Base-by-base conservation (phyloP, 2,888 invertebrate genomes). In the Stomorhina lunata region DNA sequence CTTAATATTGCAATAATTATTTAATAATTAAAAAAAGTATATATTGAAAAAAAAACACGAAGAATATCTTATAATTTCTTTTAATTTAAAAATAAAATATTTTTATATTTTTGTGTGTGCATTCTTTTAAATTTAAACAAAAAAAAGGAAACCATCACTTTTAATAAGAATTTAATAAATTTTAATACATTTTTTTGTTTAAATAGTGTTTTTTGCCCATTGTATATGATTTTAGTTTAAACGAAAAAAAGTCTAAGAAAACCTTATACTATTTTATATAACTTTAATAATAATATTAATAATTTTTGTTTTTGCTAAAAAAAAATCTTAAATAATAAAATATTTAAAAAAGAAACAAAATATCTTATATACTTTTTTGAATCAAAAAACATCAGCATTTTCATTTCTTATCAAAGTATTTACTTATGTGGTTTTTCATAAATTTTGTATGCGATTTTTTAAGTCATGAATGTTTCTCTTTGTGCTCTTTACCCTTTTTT, bases 51-150 rank as follows among this genome's bases (percentile, higher is more conserved):
- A 66, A 27, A 29, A 66, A 17, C 45, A 45, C 20, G 45, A 27
- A 57, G 55, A 57, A 29, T 57, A 78, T 57, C 50, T 48, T 40
- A 15, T 12, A 29, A 43, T 69, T 4, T 20, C n/a, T 40, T 20
- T 37, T 48, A 57, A 37, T 34, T 15, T 34, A 32, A 59, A 20
- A 10, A 25, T 4, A 40, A 43, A 76, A 66, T 75, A 63, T 59
- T 81, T 81, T 79, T 82, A 82, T 82, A 76, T 82, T 82, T 82
- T 79, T 82, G 82, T 82, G 82, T 82, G 82, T 79, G 82, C 82
- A 57, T 75, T 78, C 75, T 57, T 59, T 37, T 20, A 22, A 48
- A 48, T 3, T 12, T 17, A 66, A 45, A 73, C 68, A 25, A 6
- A 43, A 12, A 43, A 61, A 34, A 59, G 50, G 4, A 66, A 53